Evolutionary conservation across 2,888 invertebrate species (phyloP), one percentile per base, ranked within the genome.

Genomic region (Dilophus febrilis): DNA sequence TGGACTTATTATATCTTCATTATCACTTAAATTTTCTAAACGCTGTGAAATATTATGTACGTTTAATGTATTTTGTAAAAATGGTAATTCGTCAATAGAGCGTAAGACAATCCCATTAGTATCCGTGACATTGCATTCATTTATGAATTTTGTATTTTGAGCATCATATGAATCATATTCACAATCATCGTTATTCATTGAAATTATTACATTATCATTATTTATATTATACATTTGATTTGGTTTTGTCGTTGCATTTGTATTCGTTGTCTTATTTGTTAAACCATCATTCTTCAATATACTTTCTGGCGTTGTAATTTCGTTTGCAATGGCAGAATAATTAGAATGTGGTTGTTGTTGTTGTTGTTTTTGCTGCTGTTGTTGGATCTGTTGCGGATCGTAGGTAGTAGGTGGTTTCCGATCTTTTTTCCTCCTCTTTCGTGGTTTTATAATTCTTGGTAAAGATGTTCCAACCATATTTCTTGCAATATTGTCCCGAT

Each of bases 351-450:
- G n/a, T 39, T 31, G 12, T 38, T 30, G 37, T 40, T 47, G 37
- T 37, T 41, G 36, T 17, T 40, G 35, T 38, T 48, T 40, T 22
- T 41, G 41, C 39, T 46, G 37, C n/a, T 38, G 31, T 42, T 41
- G 40, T 27, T 46, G 44, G 66, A 50, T 66, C 70, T 47, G 33
- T 22, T 22, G 22, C 4, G 5, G 5, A 22, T 6, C 22, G 4
- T 8, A 7, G 5, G 6, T 11, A 19, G 69, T 65, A 6, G 4
- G 22, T 28, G 83, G 80, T 62, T 85, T 83, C 49, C 85, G 70
- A 57, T 87, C 87, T 63, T 87, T 88, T 74, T 87, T 88, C 56
- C 87, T 75, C 38, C 88, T 72, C 58, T 88, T 88, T 37, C 88
- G 67, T 6, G 87, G 87, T 59, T 88, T 88, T 52, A 88, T 87